A percentile compares a stretch with the other conserved stretches of the same genome.
These are phyloP conservation scores for Bos javanicus DNA, from an alignment of 2,113 vertebrate species.

Conservation along the genomic window DNA sequence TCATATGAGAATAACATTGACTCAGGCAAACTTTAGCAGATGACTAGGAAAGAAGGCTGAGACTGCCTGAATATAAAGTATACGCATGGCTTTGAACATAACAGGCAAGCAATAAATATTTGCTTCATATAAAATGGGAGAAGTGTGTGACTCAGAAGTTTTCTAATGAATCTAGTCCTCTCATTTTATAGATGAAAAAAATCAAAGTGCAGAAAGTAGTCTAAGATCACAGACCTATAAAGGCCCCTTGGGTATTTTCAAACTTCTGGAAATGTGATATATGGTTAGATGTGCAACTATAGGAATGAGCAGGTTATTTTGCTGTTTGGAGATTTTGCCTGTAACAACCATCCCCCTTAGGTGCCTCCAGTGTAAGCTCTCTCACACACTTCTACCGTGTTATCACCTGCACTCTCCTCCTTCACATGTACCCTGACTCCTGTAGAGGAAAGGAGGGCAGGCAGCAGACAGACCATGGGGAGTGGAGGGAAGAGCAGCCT, in stretches of 20 bases:
- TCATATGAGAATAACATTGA: background rate
- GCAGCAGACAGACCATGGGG: background rate
- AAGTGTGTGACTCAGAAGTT: background rate
- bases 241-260: background rate
- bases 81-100: background rate
- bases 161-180: background rate
- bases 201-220: background rate
- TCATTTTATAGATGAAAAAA: slow-evolving; percentile 24
- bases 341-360: accelerated
- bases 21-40: background rate
- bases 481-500: background rate
- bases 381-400: too few species aligned
- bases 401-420: background rate
- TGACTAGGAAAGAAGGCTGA: background rate
- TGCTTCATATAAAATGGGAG: background rate
- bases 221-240: background rate
- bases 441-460: background rate
- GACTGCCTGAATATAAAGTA: background rate
- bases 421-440: background rate
- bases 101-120: background rate
- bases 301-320: background rate
- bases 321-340: background rate
- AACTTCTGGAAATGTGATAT: background rate
- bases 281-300: background rate
- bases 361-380: background rate